These are phyloP conservation scores for Mesorhabditis sp. DNA, from an alignment of 2,888 invertebrate species.

Conservation along the genomic window DNA sequence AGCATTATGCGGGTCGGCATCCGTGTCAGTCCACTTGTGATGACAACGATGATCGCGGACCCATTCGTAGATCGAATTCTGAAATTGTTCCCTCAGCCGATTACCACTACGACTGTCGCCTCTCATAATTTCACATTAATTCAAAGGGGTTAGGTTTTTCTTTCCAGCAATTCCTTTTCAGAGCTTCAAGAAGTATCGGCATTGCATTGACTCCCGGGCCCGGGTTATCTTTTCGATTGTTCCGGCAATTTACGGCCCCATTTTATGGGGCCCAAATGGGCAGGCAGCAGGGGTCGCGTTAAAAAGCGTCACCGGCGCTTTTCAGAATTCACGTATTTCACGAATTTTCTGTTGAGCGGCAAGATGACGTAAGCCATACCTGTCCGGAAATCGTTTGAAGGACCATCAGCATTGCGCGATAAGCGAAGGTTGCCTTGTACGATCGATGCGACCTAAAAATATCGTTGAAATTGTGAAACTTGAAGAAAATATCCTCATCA, in stretches of 20 bases:
- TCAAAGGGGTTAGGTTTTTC: too few species aligned
- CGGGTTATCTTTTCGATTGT: conserved; percentile 69
- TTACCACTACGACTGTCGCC: too few species aligned
- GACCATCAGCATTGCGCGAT: conserved; percentile 74
- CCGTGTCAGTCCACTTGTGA: conserved; percentile 86
- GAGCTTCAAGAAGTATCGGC: too few species aligned
- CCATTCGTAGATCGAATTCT: conserved; percentile 84
- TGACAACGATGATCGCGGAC: conserved; percentile 77
- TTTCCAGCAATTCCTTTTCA: too few species aligned
- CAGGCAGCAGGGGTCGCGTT: conserved; percentile 47
- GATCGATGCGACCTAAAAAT: conserved; percentile 72
- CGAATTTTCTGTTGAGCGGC: neutral
- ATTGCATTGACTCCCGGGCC: neutral
- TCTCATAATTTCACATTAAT: too few species aligned
- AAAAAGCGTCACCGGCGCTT: neutral
- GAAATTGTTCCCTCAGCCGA: conserved; percentile 8
- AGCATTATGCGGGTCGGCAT: conserved; percentile 82
- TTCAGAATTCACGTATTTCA: conserved; percentile 1
- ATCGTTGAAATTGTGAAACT: neutral
- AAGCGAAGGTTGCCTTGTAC: conserved; percentile 81
- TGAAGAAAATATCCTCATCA: too few species aligned
- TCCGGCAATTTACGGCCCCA: conserved; percentile 80
- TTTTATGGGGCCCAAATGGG: conserved; percentile 75
- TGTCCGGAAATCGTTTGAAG: conserved; percentile 80
- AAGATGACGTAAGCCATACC: conserved; percentile 63